Conservation (phyloP, 2,797 vertebrate genomes). For the Cygnus olor region DNA sequence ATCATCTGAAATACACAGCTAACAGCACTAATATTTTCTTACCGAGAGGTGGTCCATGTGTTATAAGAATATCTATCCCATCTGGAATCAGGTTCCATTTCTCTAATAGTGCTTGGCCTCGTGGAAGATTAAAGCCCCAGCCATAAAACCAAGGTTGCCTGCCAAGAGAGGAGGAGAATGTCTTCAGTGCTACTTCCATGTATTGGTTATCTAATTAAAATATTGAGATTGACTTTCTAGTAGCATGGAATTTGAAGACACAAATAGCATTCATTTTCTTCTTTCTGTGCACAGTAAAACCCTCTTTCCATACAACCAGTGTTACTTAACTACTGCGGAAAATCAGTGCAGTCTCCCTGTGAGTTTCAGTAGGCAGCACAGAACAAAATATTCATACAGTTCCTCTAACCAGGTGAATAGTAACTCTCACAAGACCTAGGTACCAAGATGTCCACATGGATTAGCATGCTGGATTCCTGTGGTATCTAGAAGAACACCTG, state of each 20-base stretch:
- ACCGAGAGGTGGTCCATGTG: conserved; percentile 97
- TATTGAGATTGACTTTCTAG: neutral
- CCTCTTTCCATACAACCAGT: neutral
- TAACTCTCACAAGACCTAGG: neutral
- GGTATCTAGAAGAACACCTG: neutral
- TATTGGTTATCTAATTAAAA: conserved; percentile 57
- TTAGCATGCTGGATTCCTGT: neutral
- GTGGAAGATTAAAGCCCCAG: conserved; percentile 96
- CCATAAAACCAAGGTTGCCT: conserved; percentile 99
- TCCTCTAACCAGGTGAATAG: neutral
- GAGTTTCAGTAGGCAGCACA: neutral
- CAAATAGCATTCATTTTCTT: conserved; percentile 35
- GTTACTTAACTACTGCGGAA: neutral
- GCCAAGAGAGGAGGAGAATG: conserved; percentile 50
- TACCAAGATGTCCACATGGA: neutral
- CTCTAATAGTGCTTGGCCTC: conserved; percentile 95
- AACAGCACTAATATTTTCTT: conserved; percentile 67
- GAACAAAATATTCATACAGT: neutral
- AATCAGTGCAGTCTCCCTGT: neutral
- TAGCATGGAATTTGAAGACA: conserved; percentile 18
- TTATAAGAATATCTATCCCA: conserved; percentile 93
- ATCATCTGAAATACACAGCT: conserved; percentile 34
- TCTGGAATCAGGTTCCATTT: conserved; percentile 98
- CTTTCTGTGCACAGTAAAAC: neutral
- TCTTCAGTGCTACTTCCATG: conserved; percentile 61